Evolutionary conservation across 2,113 vertebrate genomes (phyloP), one percentile per base, ranked within the genome.

Genomic region (Microtus richardsoni): DNA sequence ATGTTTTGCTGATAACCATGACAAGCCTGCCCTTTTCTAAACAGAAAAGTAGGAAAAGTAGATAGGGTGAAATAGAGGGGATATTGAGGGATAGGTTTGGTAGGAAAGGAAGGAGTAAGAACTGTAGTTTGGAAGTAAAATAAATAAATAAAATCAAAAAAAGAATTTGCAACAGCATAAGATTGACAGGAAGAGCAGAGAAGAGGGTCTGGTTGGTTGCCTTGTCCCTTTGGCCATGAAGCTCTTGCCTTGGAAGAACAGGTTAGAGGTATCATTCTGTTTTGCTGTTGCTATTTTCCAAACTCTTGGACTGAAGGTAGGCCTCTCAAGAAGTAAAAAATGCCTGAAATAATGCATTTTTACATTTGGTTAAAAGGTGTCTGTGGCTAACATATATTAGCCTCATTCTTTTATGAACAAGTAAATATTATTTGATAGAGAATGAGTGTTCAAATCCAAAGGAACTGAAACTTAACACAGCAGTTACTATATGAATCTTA

Each of bases 291-390:
- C 28, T 74, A 30, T 36, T 79, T 89, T 54, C 33, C 16, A 4
- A 66, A 21, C 16, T 44, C 30, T 47, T 30, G 0, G 22, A 21
- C 7, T 73, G 36, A 68, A 21, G 1, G 39, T 26, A 58, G 3
- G 16, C 5, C 66, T 79, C 3, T 24, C 24, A 52, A 6, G 22
- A 9, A 47, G 54, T 66, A 8, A 88, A 71, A 26, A 88, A 77
- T 6, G 2, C 3, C 26, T 39, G 5, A 4, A 19, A 62, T 13
- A 79, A 58, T 0, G 0, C 47, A 21, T 44, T 80, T 16, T 21
- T n/a, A 60, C 70, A 52, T 75, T 41, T 12, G 19, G 9, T 3
- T 47, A 86, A 64, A n/a, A 88, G 39, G 39, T 62, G 16, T 49
- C 44, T 36, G 28, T 68, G 8, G 11, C 1, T 33, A 79, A 39